Percentiles rank a stretch among this genome's conserved stretches.
phyloP scores from a whole-genome alignment of 37 sponge, comb jelly and placozoan species.

The Cliona cf. orientalis region DNA sequence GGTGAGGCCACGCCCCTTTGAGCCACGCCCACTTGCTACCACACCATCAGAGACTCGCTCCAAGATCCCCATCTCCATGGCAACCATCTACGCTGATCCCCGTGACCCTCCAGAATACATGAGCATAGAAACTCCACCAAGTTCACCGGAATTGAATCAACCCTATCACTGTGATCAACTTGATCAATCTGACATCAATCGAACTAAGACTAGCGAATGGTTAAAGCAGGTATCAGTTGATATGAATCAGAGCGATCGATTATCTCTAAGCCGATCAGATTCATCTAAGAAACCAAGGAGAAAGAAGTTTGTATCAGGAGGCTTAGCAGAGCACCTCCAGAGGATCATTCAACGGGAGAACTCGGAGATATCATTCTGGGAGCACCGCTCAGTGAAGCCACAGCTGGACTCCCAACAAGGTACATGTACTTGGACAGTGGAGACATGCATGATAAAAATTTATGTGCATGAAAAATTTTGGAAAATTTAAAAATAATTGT shows the following conservation, averaged over 20 bases:
- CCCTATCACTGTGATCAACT: neutral
- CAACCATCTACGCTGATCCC: neutral
- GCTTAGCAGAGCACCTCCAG: conserved; percentile 46
- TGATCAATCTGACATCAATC: neutral
- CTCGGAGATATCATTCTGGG: conserved; percentile 51
- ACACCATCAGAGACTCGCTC: no score
- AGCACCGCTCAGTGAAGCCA: conserved; percentile 33
- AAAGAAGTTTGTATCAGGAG: conserved; percentile 24
- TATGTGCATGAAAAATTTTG: neutral
- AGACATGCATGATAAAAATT: neutral
- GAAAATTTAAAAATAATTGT: neutral
- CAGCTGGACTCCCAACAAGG: conserved; percentile 14
- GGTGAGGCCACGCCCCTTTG: no score
- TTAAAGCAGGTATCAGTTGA: conserved; percentile 22
- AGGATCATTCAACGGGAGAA: conserved; percentile 45
- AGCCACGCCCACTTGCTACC: no score
- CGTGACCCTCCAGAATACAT: neutral
- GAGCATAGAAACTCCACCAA: conserved; percentile 9
- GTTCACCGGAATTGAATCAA: conserved; percentile 18
- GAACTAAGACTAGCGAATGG: conserved; percentile 51
- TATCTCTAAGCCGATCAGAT: neutral
- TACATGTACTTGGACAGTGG: neutral
- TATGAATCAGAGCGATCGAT: neutral
- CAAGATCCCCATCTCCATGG: neutral
- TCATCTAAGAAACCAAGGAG: conserved; percentile 22